These are phyloP conservation scores for Drosophila recens DNA, from an alignment of 2,888 invertebrate species.

Conservation along the genomic window DNA sequence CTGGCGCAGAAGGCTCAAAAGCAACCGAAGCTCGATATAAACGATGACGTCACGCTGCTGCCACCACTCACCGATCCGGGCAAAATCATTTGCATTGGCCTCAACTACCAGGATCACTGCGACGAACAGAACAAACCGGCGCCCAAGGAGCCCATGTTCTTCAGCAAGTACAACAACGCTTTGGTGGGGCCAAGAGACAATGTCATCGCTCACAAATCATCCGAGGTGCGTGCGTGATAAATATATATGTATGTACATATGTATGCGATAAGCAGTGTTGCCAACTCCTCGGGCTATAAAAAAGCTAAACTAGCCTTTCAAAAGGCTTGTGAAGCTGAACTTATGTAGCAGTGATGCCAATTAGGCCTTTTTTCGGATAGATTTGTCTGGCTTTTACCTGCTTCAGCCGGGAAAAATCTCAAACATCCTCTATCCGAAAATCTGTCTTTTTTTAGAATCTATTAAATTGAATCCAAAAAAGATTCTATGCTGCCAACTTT, in stretches of 20 bases:
- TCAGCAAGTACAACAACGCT: conserved; percentile 94
- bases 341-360: too few relatives aligned
- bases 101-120: conserved; percentile 95
- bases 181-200: conserved; percentile 91
- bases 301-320: too few relatives aligned
- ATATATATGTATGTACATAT: not conserved
- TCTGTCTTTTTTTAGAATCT: too few relatives aligned
- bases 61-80: conserved; percentile 92
- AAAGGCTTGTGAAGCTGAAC: too few relatives aligned
- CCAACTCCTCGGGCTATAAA: too few relatives aligned
- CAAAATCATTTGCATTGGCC: conserved; percentile 94
- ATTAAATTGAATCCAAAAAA: too few relatives aligned
- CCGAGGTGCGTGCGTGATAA: conserved; percentile 87
- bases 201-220: conserved; percentile 88
- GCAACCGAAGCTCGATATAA: conserved; percentile 46
- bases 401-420: too few relatives aligned
- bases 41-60: conserved; percentile 79
- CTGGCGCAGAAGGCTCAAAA: conserved; percentile 66
- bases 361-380: too few relatives aligned
- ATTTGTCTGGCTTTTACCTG: too few relatives aligned
- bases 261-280: not conserved
- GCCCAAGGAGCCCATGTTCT: conserved; percentile 93
- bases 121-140: conserved; percentile 91
- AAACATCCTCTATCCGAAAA: too few relatives aligned
- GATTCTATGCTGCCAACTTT: too few relatives aligned